Percentiles rank a stretch among this genome's conserved stretches.
These are phyloP conservation scores for Teinopalpus imperialis DNA, from an alignment of 2,888 invertebrate species.

Conservation along the genomic window DNA sequence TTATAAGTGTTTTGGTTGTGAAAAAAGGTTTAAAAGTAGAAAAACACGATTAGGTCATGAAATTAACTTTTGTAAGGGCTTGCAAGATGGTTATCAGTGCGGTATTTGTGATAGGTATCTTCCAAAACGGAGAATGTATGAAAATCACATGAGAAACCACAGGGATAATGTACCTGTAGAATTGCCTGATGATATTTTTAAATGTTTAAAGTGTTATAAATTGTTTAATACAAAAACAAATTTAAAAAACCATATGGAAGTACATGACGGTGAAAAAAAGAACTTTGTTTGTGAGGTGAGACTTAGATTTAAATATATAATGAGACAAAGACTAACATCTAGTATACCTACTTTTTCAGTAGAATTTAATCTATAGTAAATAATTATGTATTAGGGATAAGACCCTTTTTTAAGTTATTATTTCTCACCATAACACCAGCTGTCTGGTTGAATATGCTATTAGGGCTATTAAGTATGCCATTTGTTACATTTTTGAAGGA, in stretches of 20 bases:
- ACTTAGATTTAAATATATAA: constrained; percentile 26
- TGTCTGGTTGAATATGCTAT: too few relatives aligned
- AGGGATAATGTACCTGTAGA: constrained; percentile 44
- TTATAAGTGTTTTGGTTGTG: constrained; percentile 68
- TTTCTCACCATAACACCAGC: too few relatives aligned
- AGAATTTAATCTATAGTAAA: too few relatives aligned
- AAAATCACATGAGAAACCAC: constrained; percentile 58
- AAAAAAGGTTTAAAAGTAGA: constrained; percentile 52
- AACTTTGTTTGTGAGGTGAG: constrained; percentile 70
- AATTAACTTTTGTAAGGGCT: constrained; percentile 53
- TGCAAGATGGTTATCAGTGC: constrained; percentile 66
- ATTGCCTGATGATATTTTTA: constrained; percentile 53
- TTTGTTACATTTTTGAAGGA: too few relatives aligned
- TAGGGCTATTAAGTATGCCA: too few relatives aligned
- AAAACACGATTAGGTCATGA: constrained; percentile 58
- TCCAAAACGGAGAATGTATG: constrained; percentile 53
- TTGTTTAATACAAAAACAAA: constrained; percentile 49
- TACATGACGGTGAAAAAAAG: constrained; percentile 47
- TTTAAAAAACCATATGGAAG: constrained; percentile 46
- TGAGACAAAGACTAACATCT: too few relatives aligned
- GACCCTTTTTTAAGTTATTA: too few relatives aligned
- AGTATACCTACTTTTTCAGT: too few relatives aligned
- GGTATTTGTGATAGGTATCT: constrained; percentile 50
- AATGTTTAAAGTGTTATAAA: constrained; percentile 55
- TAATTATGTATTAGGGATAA: too few relatives aligned